Conservation (phyloP, 2,797 vertebrate genomes). For the Simalia tracyae region DNA sequence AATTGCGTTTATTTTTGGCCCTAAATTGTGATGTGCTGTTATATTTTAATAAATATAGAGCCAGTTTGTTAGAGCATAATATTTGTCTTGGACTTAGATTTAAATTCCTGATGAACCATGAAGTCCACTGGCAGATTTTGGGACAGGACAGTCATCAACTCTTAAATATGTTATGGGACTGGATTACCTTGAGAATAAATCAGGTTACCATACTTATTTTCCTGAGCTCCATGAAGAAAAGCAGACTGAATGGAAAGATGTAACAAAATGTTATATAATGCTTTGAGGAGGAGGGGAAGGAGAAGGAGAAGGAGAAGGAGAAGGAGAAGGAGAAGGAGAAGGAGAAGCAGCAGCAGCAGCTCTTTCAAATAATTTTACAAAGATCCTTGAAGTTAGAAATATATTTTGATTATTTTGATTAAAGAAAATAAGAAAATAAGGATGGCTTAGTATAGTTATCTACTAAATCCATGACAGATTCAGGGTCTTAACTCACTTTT, state of each 20-base stretch:
- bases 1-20: background rate
- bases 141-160: background rate
- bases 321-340: background rate
- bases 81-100: background rate
- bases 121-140: background rate
- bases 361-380: background rate
- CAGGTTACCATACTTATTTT: background rate
- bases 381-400: too few species aligned
- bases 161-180: background rate
- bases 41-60: background rate
- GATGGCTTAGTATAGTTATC: background rate
- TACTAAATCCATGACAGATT: background rate
- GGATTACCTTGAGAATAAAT: background rate
- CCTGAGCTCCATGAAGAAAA: background rate
- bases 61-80: background rate
- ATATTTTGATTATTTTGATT: background rate
- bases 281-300: background rate
- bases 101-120: background rate
- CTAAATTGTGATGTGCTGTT: background rate
- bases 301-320: background rate
- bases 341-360: background rate
- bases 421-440: background rate
- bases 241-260: background rate
- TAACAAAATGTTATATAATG: background rate
- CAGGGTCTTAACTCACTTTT: background rate